Evolutionary conservation across 2,113 vertebrate genomes (phyloP), one percentile per base, ranked within the genome.

Genomic region (Ariopsis seemanni): DNA sequence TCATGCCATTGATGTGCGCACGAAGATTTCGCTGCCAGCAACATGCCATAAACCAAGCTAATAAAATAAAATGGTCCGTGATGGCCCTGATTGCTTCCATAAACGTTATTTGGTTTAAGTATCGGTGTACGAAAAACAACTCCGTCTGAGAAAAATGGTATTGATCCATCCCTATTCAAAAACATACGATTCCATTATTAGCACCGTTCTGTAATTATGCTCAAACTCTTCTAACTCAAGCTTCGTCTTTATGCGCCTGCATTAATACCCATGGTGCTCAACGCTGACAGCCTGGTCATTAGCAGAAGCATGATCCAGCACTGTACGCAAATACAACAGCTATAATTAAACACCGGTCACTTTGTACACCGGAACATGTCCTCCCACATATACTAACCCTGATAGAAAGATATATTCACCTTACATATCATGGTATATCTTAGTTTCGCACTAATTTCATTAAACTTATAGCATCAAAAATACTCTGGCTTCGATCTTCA

Each of bases 341-440:
- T 89, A 85, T 94, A 93, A 95, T 95, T 95, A 94, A 91, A 87
- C 91, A 87, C 88, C 88, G 74, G 91, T 93, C 93, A 93, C 90
- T 88, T 85, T 67, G 84, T 71, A 74, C 86, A 74, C 72, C 89
- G 58, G 55, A 84, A 86, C 84, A 84, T 60, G 63, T 80, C 83
- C 50, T 84, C 11, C 67, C 83, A 79, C 88, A 90, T 92, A 88
- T 89, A 91, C 92, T 92, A 91, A 90, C 93, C 90, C 22, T 20
- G 30, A 92, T 87, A 89, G 84, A 65, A 88, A 57, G 50, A 83
- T 82, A 7, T n/a, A 14, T 53, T n/a, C 48, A 53, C 74, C 50
- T 22, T 53, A 15, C 2, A 52, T 25, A 52, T 58, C 53, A 58
- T 17, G 8, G 14, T 18, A 30, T 57, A 20, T 72, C 2, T 20